These are phyloP conservation scores for Montipora foliosa DNA, from an alignment of 64 coral and sea anemone genomes.

Conservation along the genomic window DNA sequence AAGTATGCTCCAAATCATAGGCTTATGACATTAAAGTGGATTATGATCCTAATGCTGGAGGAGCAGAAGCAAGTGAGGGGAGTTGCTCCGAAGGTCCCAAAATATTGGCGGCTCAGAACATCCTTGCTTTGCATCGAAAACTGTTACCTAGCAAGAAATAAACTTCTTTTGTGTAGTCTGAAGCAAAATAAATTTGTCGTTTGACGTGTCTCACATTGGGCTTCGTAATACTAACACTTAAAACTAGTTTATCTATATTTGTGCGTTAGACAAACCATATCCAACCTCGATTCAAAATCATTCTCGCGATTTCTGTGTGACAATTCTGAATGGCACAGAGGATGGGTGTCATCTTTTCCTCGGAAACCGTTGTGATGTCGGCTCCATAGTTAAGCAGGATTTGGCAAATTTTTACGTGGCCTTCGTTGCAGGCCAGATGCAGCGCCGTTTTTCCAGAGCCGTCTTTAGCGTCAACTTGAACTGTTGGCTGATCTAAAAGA, in stretches of 20 bases:
- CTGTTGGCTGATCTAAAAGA: slow-evolving; percentile 26
- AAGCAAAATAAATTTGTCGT: background rate
- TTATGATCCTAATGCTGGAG: too few species aligned
- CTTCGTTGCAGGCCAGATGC: slow-evolving; percentile 49
- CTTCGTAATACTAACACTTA: too few species aligned
- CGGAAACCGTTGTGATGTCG: slow-evolving; percentile 16
- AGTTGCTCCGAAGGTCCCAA: too few species aligned
- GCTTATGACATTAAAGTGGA: too few species aligned
- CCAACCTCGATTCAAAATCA: slow-evolving; percentile 44
- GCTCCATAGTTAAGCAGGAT: slow-evolving; percentile 48
- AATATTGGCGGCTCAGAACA: too few species aligned
- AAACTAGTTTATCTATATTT: background rate
- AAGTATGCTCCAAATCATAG: too few species aligned
- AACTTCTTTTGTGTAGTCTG: too few species aligned
- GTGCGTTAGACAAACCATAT: background rate
- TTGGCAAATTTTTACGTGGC: background rate
- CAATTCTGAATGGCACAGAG: slow-evolving; percentile 24
- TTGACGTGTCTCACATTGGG: background rate
- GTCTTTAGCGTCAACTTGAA: slow-evolving; percentile 37
- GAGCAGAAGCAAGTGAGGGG: too few species aligned
- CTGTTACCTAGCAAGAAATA: too few species aligned
- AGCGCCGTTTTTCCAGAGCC: slow-evolving; percentile 39
- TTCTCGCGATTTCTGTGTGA: slow-evolving; percentile 14
- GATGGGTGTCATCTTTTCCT: slow-evolving; percentile 31
- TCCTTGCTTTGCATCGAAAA: too few species aligned